phyloP scores from a whole-genome alignment of 1,140 invertebrate species.

The Thaumatotibia leucotreta region DNA sequence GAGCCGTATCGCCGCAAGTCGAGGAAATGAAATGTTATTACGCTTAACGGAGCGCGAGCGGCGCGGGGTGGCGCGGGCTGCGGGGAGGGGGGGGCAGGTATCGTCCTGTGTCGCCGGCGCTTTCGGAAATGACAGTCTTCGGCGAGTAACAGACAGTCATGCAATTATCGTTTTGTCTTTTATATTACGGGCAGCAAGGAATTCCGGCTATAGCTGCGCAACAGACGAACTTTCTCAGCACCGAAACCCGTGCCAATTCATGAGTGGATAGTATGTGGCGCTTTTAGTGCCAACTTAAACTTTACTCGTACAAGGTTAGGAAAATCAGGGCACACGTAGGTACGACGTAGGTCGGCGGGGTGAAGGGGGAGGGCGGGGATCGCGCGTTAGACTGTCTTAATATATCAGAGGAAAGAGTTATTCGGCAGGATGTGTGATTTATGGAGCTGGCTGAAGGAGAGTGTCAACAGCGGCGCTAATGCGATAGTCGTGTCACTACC shows the following conservation, averaged over 20 bases:
- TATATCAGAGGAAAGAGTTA: conserved; percentile 5
- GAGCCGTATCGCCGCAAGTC: conserved; percentile 10
- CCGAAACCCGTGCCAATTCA: no score
- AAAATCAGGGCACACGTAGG: not conserved
- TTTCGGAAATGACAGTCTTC: not conserved
- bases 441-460: not conserved
- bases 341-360: not conserved
- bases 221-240: no score
- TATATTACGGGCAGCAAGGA: not conserved
- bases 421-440: conserved; percentile 16
- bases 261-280: no score
- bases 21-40: conserved; percentile 13
- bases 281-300: not conserved
- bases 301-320: not conserved
- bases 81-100: not conserved
- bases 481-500: conserved; percentile 17
- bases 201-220: no score
- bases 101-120: not conserved
- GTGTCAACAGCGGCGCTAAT: conserved; percentile 16
- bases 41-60: not conserved
- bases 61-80: not conserved
- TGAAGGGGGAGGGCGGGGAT: not conserved
- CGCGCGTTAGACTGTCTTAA: not conserved
- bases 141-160: not conserved
- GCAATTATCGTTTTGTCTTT: not conserved